A percentile compares a stretch with the other conserved stretches of the same genome.
These are phyloP conservation scores for Patella vulgata DNA, from an alignment of 1,140 invertebrate species.

Conservation along the genomic window DNA sequence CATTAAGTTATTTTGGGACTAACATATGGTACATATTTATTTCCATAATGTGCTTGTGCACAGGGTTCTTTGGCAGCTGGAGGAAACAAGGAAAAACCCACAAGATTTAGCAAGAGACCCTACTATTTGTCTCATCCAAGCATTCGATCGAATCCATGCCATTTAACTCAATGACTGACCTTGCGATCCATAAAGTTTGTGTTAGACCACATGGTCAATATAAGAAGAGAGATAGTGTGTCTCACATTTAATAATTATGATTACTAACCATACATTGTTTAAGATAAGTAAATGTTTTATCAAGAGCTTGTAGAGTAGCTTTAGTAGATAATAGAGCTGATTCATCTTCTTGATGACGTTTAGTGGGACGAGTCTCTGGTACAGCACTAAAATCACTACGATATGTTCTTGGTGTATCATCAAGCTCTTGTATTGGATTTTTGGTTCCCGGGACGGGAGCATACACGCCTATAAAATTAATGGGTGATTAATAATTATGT, in stretches of 20 bases:
- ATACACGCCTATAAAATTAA: conserved; percentile 36
- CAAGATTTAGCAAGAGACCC: too few relatives aligned
- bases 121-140: too few relatives aligned
- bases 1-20: too few relatives aligned
- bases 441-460: conserved; percentile 49
- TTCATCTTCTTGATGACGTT: conserved; percentile 27
- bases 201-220: too few relatives aligned
- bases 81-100: too few relatives aligned
- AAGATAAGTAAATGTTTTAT: conserved; percentile 55
- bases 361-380: not conserved
- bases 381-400: conserved; percentile 41
- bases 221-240: too few relatives aligned
- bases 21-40: too few relatives aligned
- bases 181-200: too few relatives aligned
- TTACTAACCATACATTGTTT: conserved; percentile 57
- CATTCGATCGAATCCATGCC: too few relatives aligned
- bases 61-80: not conserved
- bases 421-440: conserved; percentile 43
- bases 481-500: not conserved
- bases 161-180: too few relatives aligned
- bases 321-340: conserved; percentile 39
- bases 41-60: too few relatives aligned
- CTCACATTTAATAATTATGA: too few relatives aligned
- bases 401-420: conserved; percentile 60
- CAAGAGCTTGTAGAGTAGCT: conserved; percentile 45